These are phyloP conservation scores for Myathropa florea DNA, from an alignment of 2,888 invertebrate genomes.

Conservation along the genomic window DNA sequence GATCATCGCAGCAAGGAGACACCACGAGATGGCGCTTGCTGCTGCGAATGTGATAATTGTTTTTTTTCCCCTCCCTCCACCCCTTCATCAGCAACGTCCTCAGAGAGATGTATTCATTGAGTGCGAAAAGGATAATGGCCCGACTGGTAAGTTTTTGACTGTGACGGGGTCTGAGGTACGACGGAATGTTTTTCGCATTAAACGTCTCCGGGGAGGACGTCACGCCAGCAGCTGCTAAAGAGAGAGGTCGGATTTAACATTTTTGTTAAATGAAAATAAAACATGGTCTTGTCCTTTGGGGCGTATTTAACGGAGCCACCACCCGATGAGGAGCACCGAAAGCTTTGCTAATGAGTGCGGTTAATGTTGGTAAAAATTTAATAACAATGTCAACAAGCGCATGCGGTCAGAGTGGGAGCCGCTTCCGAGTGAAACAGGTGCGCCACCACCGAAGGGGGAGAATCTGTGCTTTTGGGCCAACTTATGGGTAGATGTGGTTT, in stretches of 20 bases:
- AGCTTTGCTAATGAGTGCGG: neutral
- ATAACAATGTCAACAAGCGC: neutral
- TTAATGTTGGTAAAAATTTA: slow-evolving; percentile 1
- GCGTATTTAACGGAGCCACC: neutral
- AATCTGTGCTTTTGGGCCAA: neutral
- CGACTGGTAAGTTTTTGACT: slow-evolving; percentile 3
- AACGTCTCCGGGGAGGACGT: neutral
- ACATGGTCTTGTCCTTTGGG: neutral
- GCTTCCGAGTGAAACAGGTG: neutral
- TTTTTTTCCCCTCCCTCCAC: neutral
- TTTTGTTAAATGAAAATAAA: neutral
- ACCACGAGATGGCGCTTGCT: neutral
- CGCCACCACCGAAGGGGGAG: neutral
- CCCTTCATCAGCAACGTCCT: neutral
- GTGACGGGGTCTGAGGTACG: neutral
- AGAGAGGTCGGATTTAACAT: neutral
- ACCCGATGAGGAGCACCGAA: neutral
- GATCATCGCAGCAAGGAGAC: slow-evolving; percentile 3
- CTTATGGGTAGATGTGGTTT: neutral
- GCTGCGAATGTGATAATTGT: neutral
- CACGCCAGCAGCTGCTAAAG: neutral
- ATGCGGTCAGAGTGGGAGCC: neutral
- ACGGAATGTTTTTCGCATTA: slow-evolving; percentile 27
- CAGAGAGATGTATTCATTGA: neutral
- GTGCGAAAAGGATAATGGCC: neutral